Conservation (phyloP, 2,797 vertebrate genomes). For the Karalla daura region DNA sequence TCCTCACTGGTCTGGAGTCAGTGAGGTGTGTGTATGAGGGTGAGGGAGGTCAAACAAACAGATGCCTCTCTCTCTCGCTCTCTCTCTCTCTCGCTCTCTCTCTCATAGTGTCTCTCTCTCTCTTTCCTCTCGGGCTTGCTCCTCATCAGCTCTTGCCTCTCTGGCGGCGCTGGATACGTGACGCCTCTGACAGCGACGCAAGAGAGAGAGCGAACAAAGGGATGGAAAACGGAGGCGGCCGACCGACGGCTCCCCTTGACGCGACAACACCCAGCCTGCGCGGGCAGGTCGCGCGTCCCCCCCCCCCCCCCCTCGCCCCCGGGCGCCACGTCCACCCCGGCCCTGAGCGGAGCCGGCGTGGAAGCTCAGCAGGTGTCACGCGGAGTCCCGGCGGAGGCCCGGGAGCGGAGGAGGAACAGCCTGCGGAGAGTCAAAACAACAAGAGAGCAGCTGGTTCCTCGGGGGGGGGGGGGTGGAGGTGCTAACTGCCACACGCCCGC, state of each 20-base stretch:
- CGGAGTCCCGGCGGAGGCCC: constrained; percentile 52
- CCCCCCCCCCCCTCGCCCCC: no score
- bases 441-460: constrained; percentile 69
- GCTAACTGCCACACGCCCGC: constrained; percentile 18
- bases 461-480: constrained; percentile 43
- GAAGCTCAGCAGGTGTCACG: constrained; percentile 70
- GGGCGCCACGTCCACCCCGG: no score
- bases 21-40: constrained; percentile 14
- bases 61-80: constrained; percentile 16
- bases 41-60: constrained; percentile 32
- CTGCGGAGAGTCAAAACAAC: constrained; percentile 61
- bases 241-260: no score
- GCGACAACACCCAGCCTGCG: no score
- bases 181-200: not conserved
- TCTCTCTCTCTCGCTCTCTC: constrained; percentile 11
- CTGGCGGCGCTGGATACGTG: constrained; percentile 19
- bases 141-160: constrained; percentile 21
- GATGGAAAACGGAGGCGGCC: not conserved
- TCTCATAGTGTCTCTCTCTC: no score
- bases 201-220: not conserved
- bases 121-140: constrained; percentile 18
- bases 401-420: constrained; percentile 49
- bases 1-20: constrained; percentile 30
- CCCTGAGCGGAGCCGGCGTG: constrained; percentile 48
- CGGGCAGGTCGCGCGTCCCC: no score